phyloP scores from a whole-genome alignment of 2,888 invertebrate genomes.

The Cheilosia impressa region DNA sequence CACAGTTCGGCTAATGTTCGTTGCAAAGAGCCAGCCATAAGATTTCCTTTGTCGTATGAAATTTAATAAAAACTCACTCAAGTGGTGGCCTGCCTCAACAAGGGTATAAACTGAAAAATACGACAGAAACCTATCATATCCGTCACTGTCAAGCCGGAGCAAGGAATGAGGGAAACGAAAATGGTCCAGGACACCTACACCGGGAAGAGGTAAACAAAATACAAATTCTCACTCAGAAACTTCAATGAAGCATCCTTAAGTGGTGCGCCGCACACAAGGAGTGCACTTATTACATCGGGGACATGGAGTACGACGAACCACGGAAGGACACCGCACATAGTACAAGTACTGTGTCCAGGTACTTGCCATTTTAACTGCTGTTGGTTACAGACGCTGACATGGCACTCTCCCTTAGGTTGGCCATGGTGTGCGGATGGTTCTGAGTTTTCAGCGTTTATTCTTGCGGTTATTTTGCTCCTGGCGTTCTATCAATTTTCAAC shows the following conservation, averaged over 20 bases:
- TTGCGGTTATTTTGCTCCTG: slow-evolving; percentile 56
- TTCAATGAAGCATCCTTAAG: slow-evolving; percentile 73
- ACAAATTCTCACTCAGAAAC: slow-evolving; percentile 43
- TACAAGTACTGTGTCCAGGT: slow-evolving; percentile 13
- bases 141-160: slow-evolving; percentile 51
- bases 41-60: slow-evolving; percentile 53
- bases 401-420: slow-evolving; percentile 8
- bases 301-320: slow-evolving; percentile 32
- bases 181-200: slow-evolving; percentile 24
- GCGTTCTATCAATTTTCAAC: slow-evolving; percentile 56
- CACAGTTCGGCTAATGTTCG: slow-evolving; percentile 37
- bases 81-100: slow-evolving; percentile 28
- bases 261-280: slow-evolving; percentile 64
- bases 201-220: slow-evolving; percentile 41
- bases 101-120: slow-evolving; percentile 23
- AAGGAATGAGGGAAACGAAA: not conserved
- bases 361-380: slow-evolving; percentile 46
- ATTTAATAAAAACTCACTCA: slow-evolving; percentile 54
- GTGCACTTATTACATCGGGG: slow-evolving; percentile 59
- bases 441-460: slow-evolving; percentile 50
- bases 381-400: not conserved
- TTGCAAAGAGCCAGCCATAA: slow-evolving; percentile 6
- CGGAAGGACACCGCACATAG: slow-evolving; percentile 29
- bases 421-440: slow-evolving; percentile 53
- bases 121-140: slow-evolving; percentile 51